Base-by-base conservation (phyloP, 1,140 invertebrate species). In the Battus philenor region DNA sequence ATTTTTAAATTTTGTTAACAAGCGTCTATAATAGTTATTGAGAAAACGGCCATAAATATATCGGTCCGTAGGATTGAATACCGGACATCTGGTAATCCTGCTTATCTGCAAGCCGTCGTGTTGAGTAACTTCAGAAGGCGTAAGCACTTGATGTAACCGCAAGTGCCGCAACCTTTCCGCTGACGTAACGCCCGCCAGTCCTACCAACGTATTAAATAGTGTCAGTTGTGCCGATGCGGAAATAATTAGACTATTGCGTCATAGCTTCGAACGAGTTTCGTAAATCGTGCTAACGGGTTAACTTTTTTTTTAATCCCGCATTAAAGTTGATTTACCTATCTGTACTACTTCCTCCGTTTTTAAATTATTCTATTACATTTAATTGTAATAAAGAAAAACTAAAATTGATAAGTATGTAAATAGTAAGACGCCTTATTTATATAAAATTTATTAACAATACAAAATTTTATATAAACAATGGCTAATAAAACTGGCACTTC, bases 91-190 rank as follows among this genome's bases (percentile, higher is more conserved):
- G 55, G 53, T 47, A 44, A 59, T 44, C 15, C 46, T 54, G 44
- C 44, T 61, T 63, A 60, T 69, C 68, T 68, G 53, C 39, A 34
- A 46, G 43, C 46, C 50, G 36, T 53, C 56, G 57, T 59, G 61
- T 77, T 80, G 68, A 49, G 69, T 69, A 76, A 79, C 60, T 47
- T 36, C 47, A 49, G 70, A 59, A 64, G 68, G 59, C 58, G 48
- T 72, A 64, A 59, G 64, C 65, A 56, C 61, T 69, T 74, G 72
- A 81, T 77, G 77, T 78, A 81, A 78, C 68, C 63, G 47, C 67
- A 46, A 59, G 57, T 66, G 64, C 65, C 56, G 67, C 68, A 80
- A 77, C 76, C 73, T 80, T 72, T 70, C 69, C 68, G 72, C 59
- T 81, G 70, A 78, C 70, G 74, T 70, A 81, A 80, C 51, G 57